Percentiles rank a stretch among this genome's conserved stretches.
Evolutionary conservation across 2,113 vertebrate species (phyloP).

Genomic region (Abramis brama): DNA sequence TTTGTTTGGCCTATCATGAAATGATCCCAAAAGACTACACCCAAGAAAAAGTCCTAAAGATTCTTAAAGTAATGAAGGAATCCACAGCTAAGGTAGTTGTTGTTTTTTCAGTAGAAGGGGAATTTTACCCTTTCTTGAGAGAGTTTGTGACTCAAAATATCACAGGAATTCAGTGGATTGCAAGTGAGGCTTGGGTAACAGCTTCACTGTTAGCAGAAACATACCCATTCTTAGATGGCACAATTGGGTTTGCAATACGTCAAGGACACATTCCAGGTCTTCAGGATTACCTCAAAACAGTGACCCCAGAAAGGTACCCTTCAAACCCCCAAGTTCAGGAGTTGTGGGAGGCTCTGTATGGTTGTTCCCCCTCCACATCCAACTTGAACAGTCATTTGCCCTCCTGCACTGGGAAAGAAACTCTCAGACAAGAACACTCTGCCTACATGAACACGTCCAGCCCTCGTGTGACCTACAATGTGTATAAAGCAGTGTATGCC

Average conservation of each 20-base stretch:
- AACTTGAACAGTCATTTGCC: slow-evolving; percentile 28
- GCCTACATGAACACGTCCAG: slow-evolving; percentile 61
- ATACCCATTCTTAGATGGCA: slow-evolving; percentile 73
- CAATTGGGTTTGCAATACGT: slow-evolving; percentile 75
- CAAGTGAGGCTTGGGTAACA: slow-evolving; percentile 79
- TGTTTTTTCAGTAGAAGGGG: slow-evolving; percentile 74
- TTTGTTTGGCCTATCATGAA: slow-evolving; percentile 66
- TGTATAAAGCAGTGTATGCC: slow-evolving; percentile 65
- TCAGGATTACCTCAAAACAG: slow-evolving; percentile 68
- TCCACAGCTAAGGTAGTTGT: slow-evolving; percentile 76
- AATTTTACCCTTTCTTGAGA: slow-evolving; percentile 75
- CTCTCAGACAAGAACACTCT: slow-evolving; percentile 50
- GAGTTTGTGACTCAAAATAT: slow-evolving; percentile 76
- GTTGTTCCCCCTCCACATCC: slow-evolving; percentile 52
- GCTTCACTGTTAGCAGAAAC: slow-evolving; percentile 72
- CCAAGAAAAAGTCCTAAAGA: slow-evolving; percentile 54
- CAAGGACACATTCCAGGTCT: slow-evolving; percentile 69
- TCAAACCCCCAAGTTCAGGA: slow-evolving; percentile 67
- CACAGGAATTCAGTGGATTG: slow-evolving; percentile 80
- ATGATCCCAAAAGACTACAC: slow-evolving; percentile 65
- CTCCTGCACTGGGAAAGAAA: slow-evolving; percentile 62
- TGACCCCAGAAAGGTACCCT: slow-evolving; percentile 70
- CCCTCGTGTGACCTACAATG: slow-evolving; percentile 62
- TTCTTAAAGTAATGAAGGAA: slow-evolving; percentile 72
- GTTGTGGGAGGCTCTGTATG: slow-evolving; percentile 63